Evolutionary conservation across 2,113 vertebrate genomes (phyloP).

Genomic region (Oceanodroma tethys): DNA sequence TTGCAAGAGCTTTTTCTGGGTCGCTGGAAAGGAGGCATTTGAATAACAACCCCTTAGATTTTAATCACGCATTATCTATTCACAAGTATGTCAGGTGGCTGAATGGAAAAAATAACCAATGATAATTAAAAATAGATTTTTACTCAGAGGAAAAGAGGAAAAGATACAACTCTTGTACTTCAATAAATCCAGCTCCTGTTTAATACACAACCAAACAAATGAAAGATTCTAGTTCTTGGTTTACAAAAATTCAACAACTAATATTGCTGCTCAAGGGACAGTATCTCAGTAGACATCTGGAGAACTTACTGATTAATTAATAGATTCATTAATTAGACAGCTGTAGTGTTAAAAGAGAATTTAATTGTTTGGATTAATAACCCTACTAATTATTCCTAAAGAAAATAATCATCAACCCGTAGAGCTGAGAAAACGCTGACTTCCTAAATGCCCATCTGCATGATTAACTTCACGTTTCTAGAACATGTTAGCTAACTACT

Average conservation of each 20-base stretch:
- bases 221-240: conserved; percentile 36
- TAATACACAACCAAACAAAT: conserved; percentile 6
- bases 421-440: conserved; percentile 44
- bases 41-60: conserved; percentile 52
- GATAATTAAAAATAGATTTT: conserved; percentile 59
- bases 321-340: conserved; percentile 71
- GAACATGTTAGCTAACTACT: not conserved
- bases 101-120: conserved; percentile 34
- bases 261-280: conserved; percentile 52
- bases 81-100: not conserved
- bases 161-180: not conserved
- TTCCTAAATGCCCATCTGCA: conserved; percentile 52
- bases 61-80: conserved; percentile 50
- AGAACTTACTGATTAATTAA: conserved; percentile 74
- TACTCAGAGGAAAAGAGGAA: conserved; percentile 40
- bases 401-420: conserved; percentile 62
- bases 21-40: not conserved
- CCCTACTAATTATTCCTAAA: conserved; percentile 72
- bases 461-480: conserved; percentile 20
- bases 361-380: conserved; percentile 79
- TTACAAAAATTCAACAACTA: conserved; percentile 25
- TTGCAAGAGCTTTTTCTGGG: conserved; percentile 1
- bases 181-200: conserved; percentile 27
- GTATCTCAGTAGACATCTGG: conserved; percentile 70
- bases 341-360: conserved; percentile 65